Evolutionary conservation across 2,113 vertebrate genomes (phyloP), one percentile per base, ranked within the genome.

Genomic region (Brienomyrus brachyistius): DNA sequence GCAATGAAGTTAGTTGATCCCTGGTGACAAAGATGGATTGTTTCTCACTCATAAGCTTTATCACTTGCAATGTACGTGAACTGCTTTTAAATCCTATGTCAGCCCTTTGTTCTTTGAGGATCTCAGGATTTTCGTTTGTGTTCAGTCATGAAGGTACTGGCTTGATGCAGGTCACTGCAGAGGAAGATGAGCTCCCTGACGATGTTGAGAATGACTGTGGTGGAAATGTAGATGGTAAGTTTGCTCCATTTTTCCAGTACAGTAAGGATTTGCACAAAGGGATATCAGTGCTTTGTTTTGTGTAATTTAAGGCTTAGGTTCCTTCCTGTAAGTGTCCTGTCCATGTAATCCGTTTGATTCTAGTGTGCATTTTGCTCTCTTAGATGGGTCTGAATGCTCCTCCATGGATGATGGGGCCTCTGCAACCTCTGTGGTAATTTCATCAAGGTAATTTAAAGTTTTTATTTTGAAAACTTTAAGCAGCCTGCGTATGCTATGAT

Each of bases 181-280:
- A 40, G 0, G 97, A 98, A 90, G 97, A 98, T 90, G 97, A 98
- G 89, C 94, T 97, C 82, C 93, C 94, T 8, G 96, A 96, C 90
- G 95, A 95, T 90, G 91, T 97, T 91, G 97, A 97, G 0, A 96
- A 96, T 35, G 93, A 91, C 92, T 97, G 94, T 87, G 96, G 95
- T 88, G 93, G 93, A 52, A 95, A 94, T 2, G 93, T 94, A 94
- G 83, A 94, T 90, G 91, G 91, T 87, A 62, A 40, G 88, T 56
- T 23, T 2, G 5, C 27, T 70, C 10, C 19, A 23, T 40, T 43
- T 10, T 83, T 17, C 35, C 45, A 9, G 2, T 45, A 15, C 52
- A 62, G 3, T 56, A 48, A n/a, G 23, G 43, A 83, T 35, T 62
- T 86, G 17, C 54, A 35, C 62, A 3, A 23, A 82, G 88, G 9